Evolutionary conservation across 35 echinoderm and acorn worm genomes (phyloP), one percentile per base, ranked within the genome.

Genomic region (Apostichopus parvimensis): DNA sequence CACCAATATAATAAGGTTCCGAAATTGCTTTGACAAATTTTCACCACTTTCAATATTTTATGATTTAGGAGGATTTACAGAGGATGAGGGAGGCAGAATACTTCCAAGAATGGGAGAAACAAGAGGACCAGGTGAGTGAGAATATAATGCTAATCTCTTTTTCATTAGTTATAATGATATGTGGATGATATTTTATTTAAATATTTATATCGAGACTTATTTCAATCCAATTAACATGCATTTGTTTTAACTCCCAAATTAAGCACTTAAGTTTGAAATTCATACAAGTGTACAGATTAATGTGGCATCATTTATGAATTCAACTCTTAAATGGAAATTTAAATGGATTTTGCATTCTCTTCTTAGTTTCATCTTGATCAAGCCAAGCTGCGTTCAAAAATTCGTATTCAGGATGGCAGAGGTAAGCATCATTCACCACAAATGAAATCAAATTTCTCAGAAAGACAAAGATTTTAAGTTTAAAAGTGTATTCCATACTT

Each of bases 371-470:
- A 98, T 89, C 71, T 98, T 18, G 82, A 94, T 84, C 97, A 98
- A 96, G 97, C 97, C 79, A 98, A 98, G 77, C 79, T 98, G 53
- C 78, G 97, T 73, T 98, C 97, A 1, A 98, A 96, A 70, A 95
- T 98, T 20, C 93, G 97, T 79, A 98, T 98, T 14, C 93, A 98
- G 90, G 97, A 98, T 98, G 97, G 97, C 57, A 92, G 97, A 95
- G 97, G 97, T 98, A 83, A 92, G 91, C 24, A 25, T 25, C 24
- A 25, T 25, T 25, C 24, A 25, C 24, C 24, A 25, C 24, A 25
- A 25, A 90, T 13, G 34, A 84, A 14, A 20, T 8, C 6, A 4
- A 45, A 45, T 45, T 45, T 45, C 2, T 45, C 34, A 45, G 34
- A 45, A 61, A 61, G 58, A 61, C 2, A 11, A 61, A 12, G 58